A percentile compares a stretch with the other conserved stretches of the same genome.
These are phyloP conservation scores for Triplophysa tibetana DNA, from an alignment of 2,113 vertebrate genomes.

Conservation along the genomic window DNA sequence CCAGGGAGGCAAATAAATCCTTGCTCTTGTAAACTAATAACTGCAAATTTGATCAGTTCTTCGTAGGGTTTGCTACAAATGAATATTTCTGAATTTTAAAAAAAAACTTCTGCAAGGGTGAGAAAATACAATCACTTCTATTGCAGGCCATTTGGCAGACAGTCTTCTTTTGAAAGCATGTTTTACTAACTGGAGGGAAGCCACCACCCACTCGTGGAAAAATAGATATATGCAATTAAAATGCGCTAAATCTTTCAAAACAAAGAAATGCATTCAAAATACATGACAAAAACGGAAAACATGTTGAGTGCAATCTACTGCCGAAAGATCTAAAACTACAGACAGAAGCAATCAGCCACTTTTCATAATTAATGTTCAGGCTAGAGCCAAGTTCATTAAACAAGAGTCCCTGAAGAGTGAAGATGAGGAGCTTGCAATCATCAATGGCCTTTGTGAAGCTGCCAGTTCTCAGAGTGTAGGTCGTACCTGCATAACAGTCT, in stretches of 20 bases:
- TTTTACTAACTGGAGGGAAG: background rate
- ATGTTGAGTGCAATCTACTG: background rate
- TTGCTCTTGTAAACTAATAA: slow-evolving; percentile 45
- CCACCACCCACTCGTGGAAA: background rate
- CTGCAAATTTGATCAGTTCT: slow-evolving; percentile 49
- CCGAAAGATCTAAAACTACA: slow-evolving; percentile 13
- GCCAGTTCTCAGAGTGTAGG: slow-evolving; percentile 27
- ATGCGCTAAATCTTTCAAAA: background rate
- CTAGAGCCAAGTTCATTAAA: slow-evolving; percentile 37
- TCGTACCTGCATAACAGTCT: slow-evolving; percentile 24
- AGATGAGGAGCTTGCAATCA: slow-evolving; percentile 18
- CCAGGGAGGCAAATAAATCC: background rate
- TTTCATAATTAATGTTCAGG: slow-evolving; percentile 32
- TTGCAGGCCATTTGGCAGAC: background rate
- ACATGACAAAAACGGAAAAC: background rate
- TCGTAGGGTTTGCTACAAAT: slow-evolving; percentile 24
- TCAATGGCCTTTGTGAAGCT: slow-evolving; percentile 29
- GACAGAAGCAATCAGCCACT: slow-evolving; percentile 28
- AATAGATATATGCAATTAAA: background rate
- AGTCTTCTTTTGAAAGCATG: background rate
- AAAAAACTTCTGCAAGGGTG: slow-evolving; percentile 29
- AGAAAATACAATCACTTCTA: slow-evolving; percentile 1
- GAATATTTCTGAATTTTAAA: slow-evolving; percentile 15
- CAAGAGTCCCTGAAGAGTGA: slow-evolving; percentile 15
- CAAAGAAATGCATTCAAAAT: background rate